Conservation (phyloP, 2,797 vertebrate species). For the Sebastes kiyomatsui region DNA sequence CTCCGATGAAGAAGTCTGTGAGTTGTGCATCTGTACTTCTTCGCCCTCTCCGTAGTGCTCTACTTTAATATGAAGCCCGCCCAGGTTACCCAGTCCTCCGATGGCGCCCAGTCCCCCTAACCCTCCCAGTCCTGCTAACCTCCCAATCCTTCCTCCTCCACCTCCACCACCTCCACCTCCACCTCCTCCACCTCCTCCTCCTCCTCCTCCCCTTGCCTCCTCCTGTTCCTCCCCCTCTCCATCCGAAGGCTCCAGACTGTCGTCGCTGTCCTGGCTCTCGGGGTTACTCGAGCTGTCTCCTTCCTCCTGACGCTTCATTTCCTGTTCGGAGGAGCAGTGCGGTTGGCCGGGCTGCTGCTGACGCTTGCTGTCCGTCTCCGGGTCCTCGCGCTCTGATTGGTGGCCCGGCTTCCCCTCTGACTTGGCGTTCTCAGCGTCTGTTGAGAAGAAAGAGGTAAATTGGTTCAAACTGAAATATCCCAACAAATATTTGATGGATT, state of each 20-base stretch:
- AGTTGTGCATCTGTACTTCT: constrained; percentile 88
- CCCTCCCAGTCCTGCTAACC: constrained; percentile 74
- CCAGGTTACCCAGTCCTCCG: constrained; percentile 85
- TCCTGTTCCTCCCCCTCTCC: constrained; percentile 89
- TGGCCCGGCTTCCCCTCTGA: constrained; percentile 90
- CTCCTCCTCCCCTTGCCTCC: constrained; percentile 82
- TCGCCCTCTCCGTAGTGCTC: constrained; percentile 95
- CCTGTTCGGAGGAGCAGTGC: constrained; percentile 87
- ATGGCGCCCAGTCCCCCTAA: constrained; percentile 83
- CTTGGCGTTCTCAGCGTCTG: constrained; percentile 96
- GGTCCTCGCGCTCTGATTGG: constrained; percentile 93
- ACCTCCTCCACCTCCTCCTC: constrained; percentile 57
- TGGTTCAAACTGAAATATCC: background rate
- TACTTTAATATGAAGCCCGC: constrained; percentile 97
- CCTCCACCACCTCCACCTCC: constrained; percentile 81
- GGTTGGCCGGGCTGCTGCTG: constrained; percentile 87
- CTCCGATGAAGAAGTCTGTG: constrained; percentile 86
- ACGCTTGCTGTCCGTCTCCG: constrained; percentile 89
- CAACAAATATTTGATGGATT: background rate
- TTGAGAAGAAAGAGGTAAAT: constrained; percentile 59
- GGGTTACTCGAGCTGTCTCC: constrained; percentile 96
- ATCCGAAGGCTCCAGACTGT: constrained; percentile 95
- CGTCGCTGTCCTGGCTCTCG: constrained; percentile 96
- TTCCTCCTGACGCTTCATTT: constrained; percentile 94
- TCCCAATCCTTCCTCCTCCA: constrained; percentile 73